These are phyloP conservation scores for Prochilodus magdalenae DNA, from an alignment of 2,113 vertebrate genomes.

Conservation along the genomic window DNA sequence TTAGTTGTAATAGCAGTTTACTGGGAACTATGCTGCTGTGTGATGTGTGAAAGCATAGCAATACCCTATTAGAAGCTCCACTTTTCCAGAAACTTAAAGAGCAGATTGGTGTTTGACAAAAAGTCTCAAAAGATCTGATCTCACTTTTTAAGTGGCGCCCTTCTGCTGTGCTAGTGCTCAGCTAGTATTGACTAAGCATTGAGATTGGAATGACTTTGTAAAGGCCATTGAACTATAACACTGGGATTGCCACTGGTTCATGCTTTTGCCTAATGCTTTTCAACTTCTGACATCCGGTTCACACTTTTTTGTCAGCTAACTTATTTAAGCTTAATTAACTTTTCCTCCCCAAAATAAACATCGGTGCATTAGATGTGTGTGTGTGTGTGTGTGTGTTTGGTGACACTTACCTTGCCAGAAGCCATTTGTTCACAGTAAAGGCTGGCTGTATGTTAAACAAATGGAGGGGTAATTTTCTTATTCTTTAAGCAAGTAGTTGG, in stretches of 20 bases:
- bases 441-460: slow-evolving; percentile 44
- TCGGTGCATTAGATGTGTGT: neutral
- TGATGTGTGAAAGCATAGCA: too few relatives aligned
- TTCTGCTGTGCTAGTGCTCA: neutral
- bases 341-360: slow-evolving; percentile 8
- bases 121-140: too few relatives aligned
- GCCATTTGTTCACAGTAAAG: slow-evolving; percentile 36
- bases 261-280: neutral
- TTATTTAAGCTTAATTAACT: slow-evolving; percentile 31
- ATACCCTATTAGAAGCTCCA: too few relatives aligned
- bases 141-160: neutral
- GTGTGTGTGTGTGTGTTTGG: neutral
- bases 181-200: neutral
- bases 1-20: too few relatives aligned
- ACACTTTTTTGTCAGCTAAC: slow-evolving; percentile 14
- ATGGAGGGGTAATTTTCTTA: slow-evolving; percentile 38
- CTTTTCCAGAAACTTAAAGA: too few relatives aligned
- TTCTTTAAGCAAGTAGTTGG: slow-evolving; percentile 19
- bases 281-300: neutral
- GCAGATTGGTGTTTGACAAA: too few relatives aligned
- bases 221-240: neutral
- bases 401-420: neutral
- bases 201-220: neutral
- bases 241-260: neutral
- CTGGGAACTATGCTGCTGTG: too few relatives aligned